Evolutionary conservation across 2,888 invertebrate species (phyloP), one percentile per base, ranked within the genome.

Genomic region (Synanthedon formicaeformis): DNA sequence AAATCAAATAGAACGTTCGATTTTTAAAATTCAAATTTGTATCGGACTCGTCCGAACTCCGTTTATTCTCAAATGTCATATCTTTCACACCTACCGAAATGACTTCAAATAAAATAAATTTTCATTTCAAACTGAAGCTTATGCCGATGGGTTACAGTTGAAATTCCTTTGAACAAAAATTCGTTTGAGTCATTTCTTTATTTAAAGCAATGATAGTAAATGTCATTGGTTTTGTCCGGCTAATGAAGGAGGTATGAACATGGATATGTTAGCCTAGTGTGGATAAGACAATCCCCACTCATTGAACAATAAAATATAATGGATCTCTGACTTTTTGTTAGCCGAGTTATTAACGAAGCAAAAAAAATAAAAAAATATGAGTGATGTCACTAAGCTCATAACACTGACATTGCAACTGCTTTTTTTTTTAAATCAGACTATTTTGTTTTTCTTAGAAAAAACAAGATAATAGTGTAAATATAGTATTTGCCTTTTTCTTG

Each of bases 151-250:
- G 45, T 4, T 13, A 8, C 45, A 3, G 14, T 45, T 45, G 45
- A 45, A 45, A 6, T 45, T 45, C 14, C 45, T 14, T 45, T 45
- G 13, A 13, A 12, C 14, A 45, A 13, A n/a, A 45, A 13, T 12
- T n/a, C 13, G 14, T 50, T 55, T 56, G 10, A 55, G 53, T 67
- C 23, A 12, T 49, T 14, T 49, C 13, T 12, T 49, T 18, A 49
- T 49, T 45, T 11, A 49, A 16, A 49, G 23, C 48, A 52, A 54
- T 57, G 60, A 71, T 73, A 75, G 75, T 83, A 78, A 82, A 84
- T 83, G 82, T 82, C 84, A 81, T 79, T 83, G 82, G 81, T 78
- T 81, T 78, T 81, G 81, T 81, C 62, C 71, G 62, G 64, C 78
- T 84, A 84, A 85, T 83, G 84, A 84, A 81, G 78, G 60, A 61